Conservation (phyloP, 2,113 vertebrate genomes). For the Xiphias gladius region DNA sequence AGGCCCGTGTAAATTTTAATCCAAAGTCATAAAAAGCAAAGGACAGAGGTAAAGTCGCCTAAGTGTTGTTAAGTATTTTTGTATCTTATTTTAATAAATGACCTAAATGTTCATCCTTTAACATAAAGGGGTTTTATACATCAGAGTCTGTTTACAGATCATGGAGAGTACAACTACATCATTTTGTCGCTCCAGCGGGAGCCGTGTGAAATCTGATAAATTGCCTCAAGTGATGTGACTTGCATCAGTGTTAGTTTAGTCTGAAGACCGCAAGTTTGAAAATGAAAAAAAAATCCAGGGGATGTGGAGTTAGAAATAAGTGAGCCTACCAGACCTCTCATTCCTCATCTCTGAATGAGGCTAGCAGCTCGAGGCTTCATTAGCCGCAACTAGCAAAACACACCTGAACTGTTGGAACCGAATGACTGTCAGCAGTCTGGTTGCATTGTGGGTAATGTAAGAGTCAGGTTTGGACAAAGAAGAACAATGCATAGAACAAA, state of each 20-base stretch:
- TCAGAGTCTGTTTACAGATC: too few species aligned
- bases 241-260: too few species aligned
- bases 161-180: too few species aligned
- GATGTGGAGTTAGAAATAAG: background rate
- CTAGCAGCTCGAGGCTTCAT: background rate
- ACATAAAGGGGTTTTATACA: too few species aligned
- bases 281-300: background rate
- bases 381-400: background rate
- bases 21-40: background rate
- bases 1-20: background rate
- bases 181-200: too few species aligned
- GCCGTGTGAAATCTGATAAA: too few species aligned
- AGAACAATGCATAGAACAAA: background rate
- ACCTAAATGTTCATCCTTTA: too few species aligned
- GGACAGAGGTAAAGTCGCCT: background rate
- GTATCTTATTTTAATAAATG: too few species aligned
- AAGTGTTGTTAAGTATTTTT: too few species aligned
- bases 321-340: background rate
- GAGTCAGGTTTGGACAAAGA: background rate
- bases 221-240: too few species aligned
- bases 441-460: background rate
- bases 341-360: background rate
- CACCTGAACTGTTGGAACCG: background rate
- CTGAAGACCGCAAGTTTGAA: background rate
- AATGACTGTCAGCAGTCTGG: background rate